phyloP scores from a whole-genome alignment of 1,140 invertebrate species.

The Platyscapa corneri region DNA sequence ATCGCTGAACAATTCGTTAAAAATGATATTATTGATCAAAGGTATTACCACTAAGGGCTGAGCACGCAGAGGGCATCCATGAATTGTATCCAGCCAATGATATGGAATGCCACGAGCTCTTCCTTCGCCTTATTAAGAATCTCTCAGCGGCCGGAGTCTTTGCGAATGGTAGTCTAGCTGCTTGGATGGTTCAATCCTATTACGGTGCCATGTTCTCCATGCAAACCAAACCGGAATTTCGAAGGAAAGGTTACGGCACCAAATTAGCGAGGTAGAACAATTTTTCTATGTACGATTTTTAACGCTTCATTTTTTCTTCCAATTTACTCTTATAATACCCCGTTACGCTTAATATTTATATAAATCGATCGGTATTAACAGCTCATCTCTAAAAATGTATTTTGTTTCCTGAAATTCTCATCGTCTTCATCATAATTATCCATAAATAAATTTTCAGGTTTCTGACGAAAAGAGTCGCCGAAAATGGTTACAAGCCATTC shows the following conservation, averaged over 20 bases:
- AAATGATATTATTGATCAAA: slow-evolving; percentile 62
- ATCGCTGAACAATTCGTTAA: too few relatives aligned
- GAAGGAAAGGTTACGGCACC: slow-evolving; percentile 81
- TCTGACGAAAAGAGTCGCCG: slow-evolving; percentile 81
- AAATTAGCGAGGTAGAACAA: slow-evolving; percentile 68
- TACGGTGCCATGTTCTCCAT: slow-evolving; percentile 94
- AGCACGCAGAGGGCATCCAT: slow-evolving; percentile 86
- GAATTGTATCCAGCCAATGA: slow-evolving; percentile 89
- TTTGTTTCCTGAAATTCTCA: too few relatives aligned
- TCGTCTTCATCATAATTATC: not conserved
- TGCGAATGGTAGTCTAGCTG: slow-evolving; percentile 79
- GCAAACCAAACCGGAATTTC: slow-evolving; percentile 87
- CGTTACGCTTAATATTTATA: too few relatives aligned
- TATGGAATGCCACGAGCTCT: slow-evolving; percentile 87
- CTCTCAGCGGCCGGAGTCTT: slow-evolving; percentile 83
- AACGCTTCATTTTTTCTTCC: too few relatives aligned
- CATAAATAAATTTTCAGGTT: slow-evolving; percentile 61
- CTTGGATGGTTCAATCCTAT: slow-evolving; percentile 91
- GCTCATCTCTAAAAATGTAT: too few relatives aligned
- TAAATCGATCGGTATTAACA: too few relatives aligned
- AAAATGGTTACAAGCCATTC: slow-evolving; percentile 86
- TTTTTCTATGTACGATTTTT: too few relatives aligned
- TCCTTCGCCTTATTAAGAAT: slow-evolving; percentile 83
- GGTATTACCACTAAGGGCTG: slow-evolving; percentile 81
- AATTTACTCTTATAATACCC: too few relatives aligned